Base-by-base conservation (phyloP, 2,888 invertebrate species). In the Ornithoptera priamus region DNA sequence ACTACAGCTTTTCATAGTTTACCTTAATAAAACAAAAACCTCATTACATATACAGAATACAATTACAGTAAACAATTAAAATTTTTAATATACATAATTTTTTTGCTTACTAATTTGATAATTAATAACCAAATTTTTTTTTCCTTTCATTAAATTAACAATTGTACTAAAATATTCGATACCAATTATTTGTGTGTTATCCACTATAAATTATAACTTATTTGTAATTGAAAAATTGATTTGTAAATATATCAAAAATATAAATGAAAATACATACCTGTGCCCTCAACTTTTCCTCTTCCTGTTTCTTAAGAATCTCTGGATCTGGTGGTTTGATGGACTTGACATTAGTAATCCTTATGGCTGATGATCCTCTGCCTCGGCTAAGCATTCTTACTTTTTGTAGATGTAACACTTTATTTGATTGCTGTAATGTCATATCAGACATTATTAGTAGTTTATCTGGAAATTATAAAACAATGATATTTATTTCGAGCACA, bases 331-430 rank as follows among this genome's bases (percentile, higher is more conserved):
- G 90, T 64, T 80, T 85, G n/a, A 89, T 88, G 0, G 88, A 82
- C 74, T 87, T 89, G 12, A 90, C 83, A 68, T 88, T 89, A 18
- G 90, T 90, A 72, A 92, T 90, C 59, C 87, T 81, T n/a, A 92
- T 79, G 3, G 86, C 82, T 0, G 86, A 56, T 0, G 78, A 15
- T 1, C 78, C 18, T 1, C 87, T 75, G 0, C 81, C 83, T 0
- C 87, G 83, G 20, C 81, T 80, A 42, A 90, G 78, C 90, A 92
- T 89, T 71, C 89, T 80, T 50, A 90, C 82, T 73, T 88, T 89
- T 0, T 90, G 87, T 20, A 89, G 77, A 72, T 89, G 91, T 39
- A 89, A 80, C 22, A 88, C 75, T 72, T 88, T 89, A 1, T 82
- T 80, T 0, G 85, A 85, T 10, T 81, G 83, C 15, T 80, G 81